Evolutionary conservation across 2,797 vertebrate species (phyloP).

Genomic region (Ispidina lecontei): DNA sequence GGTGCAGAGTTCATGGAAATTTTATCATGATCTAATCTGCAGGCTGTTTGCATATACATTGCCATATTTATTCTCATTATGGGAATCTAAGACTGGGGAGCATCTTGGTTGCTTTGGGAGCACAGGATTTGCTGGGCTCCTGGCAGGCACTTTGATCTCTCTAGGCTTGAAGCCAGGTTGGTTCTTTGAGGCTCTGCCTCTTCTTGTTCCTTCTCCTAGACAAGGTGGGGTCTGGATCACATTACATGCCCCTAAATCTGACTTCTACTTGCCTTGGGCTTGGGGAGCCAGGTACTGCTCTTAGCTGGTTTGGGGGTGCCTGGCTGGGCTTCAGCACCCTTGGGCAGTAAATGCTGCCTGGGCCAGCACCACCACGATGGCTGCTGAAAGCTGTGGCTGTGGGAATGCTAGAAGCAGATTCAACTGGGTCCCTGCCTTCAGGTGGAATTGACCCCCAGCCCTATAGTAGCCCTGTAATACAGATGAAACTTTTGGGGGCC

Average conservation of each 20-base stretch:
- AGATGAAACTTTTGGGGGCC: not conserved
- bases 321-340: not conserved
- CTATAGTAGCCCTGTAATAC: not conserved
- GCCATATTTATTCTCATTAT: not conserved
- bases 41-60: not conserved
- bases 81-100: not conserved
- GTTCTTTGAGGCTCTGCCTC: not conserved
- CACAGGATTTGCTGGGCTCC: not conserved
- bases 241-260: fast-evolving
- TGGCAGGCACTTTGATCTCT: not conserved
- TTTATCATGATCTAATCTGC: not conserved
- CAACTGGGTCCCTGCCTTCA: not conserved
- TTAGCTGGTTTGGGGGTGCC: not conserved
- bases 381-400: not conserved
- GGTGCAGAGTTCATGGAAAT: not conserved
- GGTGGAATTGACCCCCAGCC: not conserved
- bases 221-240: not conserved
- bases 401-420: not conserved
- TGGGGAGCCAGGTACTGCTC: not conserved
- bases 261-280: not conserved
- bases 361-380: not conserved
- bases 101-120: not conserved
- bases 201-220: not conserved
- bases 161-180: not conserved
- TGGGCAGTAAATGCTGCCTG: not conserved